Evolutionary conservation across 2,797 vertebrate species (phyloP).

Genomic region (Acipenser oxyrinchus): DNA sequence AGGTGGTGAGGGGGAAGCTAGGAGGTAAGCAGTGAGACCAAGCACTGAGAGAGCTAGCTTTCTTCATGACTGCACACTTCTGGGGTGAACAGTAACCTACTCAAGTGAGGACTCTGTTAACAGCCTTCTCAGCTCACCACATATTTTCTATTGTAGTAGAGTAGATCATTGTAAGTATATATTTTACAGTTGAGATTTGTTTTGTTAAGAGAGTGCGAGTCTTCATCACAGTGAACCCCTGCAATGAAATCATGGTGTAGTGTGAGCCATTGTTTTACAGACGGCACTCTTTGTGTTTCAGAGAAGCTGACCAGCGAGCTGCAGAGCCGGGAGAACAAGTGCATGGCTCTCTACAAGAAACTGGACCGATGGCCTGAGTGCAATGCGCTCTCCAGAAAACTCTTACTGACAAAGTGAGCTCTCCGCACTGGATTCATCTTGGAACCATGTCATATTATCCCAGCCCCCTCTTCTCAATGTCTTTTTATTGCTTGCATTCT

Average conservation of each 20-base stretch:
- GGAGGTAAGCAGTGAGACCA: slow-evolving; percentile 64
- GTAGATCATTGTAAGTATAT: not conserved
- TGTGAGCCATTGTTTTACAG: slow-evolving; percentile 1
- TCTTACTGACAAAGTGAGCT: slow-evolving; percentile 88
- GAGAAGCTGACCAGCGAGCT: slow-evolving; percentile 96
- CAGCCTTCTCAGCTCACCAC: not conserved
- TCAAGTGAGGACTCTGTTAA: not conserved
- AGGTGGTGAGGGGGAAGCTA: slow-evolving; percentile 86
- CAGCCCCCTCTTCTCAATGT: too few species aligned
- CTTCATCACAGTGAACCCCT: slow-evolving; percentile 3
- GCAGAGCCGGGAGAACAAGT: slow-evolving; percentile 94
- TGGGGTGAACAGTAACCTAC: too few species aligned
- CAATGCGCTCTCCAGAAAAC: slow-evolving; percentile 79
- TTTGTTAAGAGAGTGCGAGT: not conserved
- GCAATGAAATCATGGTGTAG: not conserved
- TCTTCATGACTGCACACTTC: too few species aligned
- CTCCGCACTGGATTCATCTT: not conserved
- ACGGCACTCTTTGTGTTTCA: slow-evolving; percentile 35
- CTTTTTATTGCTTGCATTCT: too few species aligned
- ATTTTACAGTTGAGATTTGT: not conserved
- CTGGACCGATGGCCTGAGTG: slow-evolving; percentile 87
- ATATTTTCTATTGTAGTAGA: not conserved
- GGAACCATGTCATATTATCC: too few species aligned
- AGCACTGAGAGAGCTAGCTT: not conserved
- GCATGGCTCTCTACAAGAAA: slow-evolving; percentile 87